Base-by-base conservation (phyloP, 2,888 invertebrate genomes). In the Rhamphomyia laevipes region DNA sequence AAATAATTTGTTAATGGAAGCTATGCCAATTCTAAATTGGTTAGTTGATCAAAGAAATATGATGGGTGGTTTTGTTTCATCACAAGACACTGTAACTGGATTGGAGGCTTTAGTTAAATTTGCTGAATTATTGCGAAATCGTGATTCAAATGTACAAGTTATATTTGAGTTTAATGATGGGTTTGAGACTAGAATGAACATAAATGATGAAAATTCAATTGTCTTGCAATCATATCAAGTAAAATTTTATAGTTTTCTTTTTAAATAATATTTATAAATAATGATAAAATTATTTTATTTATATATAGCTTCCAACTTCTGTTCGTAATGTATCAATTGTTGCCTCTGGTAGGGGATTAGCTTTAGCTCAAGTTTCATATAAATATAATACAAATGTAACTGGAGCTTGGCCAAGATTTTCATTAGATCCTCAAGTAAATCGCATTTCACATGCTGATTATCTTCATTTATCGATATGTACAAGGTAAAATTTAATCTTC, bases 341-440 rank as follows among this genome's bases (percentile, higher is more conserved):
- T 40, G 91, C 89, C 0, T 80, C 80, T 52, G 94, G 94, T 4
- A 78, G 76, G 31, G 94, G 94, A 21, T 75, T 91, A 55, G 87
- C 84, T 0, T 66, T 89, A 45, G 77, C 88, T 46, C 84, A 87
- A 61, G 77, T 94, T 18, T 78, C 83, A 2, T 90, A 88, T 58
- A 77, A 77, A 48, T 92, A 89, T 63, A 84, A 86, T 64, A 81
- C 89, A 53, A 88, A 90, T 66, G 90, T 89, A 15, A 89, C 90
- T 3, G 88, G 86, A 27, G 85, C 91, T 35, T 89, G 87, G 83
- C 91, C 92, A 1, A 73, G 89, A 53, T 93, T 89, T 70, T 86
- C 83, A 42, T 74, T 93, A 15, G 91, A 92, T 73, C 91, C 92
- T 10, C 82, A 90, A 58, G 85, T 92, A 12, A 90, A 90, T 68